Percentiles rank a stretch among this genome's conserved stretches.
phyloP scores from a whole-genome alignment of 2,888 invertebrate genomes.

The Adineta ricciae region DNA sequence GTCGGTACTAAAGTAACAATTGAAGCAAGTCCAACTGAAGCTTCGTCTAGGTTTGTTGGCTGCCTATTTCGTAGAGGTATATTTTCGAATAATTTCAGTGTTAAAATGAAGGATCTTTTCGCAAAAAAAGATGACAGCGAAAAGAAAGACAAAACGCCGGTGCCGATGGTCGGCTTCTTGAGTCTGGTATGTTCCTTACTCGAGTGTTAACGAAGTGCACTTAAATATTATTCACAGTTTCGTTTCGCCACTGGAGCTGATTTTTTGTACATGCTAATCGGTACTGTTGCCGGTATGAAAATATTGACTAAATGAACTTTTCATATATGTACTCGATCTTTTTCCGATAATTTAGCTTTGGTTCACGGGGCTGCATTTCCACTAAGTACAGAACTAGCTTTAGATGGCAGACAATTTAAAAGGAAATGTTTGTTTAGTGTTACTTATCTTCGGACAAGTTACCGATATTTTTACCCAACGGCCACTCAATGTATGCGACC shows the following conservation, averaged over 20 bases:
- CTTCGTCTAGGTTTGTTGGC: too few species aligned
- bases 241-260: background rate
- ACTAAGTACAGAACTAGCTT: background rate
- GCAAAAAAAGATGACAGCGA: conserved; percentile 29
- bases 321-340: background rate
- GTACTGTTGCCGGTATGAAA: background rate
- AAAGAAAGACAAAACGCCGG: background rate
- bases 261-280: background rate
- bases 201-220: background rate
- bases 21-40: too few species aligned
- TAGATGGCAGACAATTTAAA: background rate
- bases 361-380: background rate
- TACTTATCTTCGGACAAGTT: background rate
- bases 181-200: background rate
- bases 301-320: background rate
- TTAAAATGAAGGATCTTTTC: conserved; percentile 27
- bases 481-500: background rate
- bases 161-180: background rate
- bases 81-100: background rate
- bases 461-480: background rate
- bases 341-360: background rate
- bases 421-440: background rate
- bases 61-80: background rate
- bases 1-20: too few species aligned
- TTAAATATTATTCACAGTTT: background rate